Base-by-base conservation (phyloP, 2,113 vertebrate genomes). In the Lophochroa leadbeateri region DNA sequence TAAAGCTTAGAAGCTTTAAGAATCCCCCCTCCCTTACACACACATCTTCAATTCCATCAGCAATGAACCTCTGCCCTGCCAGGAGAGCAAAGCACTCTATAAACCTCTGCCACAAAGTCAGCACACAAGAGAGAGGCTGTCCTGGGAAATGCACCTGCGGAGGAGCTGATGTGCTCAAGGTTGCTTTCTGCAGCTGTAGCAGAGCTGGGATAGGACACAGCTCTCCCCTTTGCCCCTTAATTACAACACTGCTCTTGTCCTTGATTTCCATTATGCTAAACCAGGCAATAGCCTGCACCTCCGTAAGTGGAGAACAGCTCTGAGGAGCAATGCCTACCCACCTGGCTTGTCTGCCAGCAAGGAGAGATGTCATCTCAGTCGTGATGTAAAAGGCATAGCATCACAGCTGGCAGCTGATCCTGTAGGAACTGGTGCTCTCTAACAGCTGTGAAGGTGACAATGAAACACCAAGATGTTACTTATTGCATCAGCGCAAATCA, bases 321-420 rank as follows among this genome's bases (percentile, higher is more conserved):
- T 19, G 60, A 82, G 44, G 79, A 91, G 83, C 52, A 68, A 41
- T 37, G 77, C 88, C 92, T 76, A 82, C 77, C 94, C 94, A 95
- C 77, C 92, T 91, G 96, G 86, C 90, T 84, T 12, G 72, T 93
- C 90, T 95, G 94, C 94, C 91, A 94, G 94, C 92, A 83, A 78
- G 86, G 72, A 96, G 85, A 95, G 57, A 72, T 76, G 88, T 79
- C 90, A 93, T 68, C 64, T 78, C 80, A 65, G 39, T n/a, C 7
- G 0, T 72, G 88, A 89, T 79, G 87, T 84, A 65, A 88, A 92
- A 87, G 47, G 69, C n/a, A 69, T 7, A 84, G 90, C 88, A 90
- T 64, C 82, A 77, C 82, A 90, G 92, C 90, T 88, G 92, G 85
- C 71, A 90, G 79, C 71, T 77, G 84, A 72, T 82, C 94, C 94